A percentile compares a stretch with the other conserved stretches of the same genome.
Conservation (phyloP, 2,113 vertebrate species). For the Trichechus manatus region DNA sequence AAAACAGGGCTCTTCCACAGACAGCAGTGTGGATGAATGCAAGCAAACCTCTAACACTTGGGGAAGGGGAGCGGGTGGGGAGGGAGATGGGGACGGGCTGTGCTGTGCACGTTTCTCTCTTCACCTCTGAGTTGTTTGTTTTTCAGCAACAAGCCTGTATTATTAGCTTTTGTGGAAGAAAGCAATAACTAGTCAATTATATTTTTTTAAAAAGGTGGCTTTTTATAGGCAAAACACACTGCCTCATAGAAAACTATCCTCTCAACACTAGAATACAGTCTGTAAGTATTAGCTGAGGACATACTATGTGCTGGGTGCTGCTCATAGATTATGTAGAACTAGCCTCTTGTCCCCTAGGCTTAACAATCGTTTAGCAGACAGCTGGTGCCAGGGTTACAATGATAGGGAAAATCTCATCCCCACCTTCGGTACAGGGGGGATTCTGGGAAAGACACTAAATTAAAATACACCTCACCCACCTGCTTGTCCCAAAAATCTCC, state of each 20-base stretch:
- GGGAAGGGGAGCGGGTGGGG: rapidly evolving
- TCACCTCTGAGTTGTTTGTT: background rate
- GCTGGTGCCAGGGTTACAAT: background rate
- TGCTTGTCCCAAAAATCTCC: background rate
- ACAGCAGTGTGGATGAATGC: background rate
- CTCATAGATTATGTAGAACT: background rate
- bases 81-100: too few relatives aligned
- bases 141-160: background rate
- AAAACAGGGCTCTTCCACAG: background rate
- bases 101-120: background rate
- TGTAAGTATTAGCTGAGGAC: background rate
- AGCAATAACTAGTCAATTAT: background rate
- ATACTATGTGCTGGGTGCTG: background rate
- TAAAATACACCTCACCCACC: background rate
- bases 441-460: background rate
- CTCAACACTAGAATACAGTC: background rate
- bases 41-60: background rate
- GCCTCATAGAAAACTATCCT: background rate
- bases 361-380: background rate
- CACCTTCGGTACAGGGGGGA: background rate
- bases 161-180: background rate
- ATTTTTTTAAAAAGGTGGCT: background rate
- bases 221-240: background rate
- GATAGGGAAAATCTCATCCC: background rate
- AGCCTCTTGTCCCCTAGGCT: background rate